Base-by-base conservation (phyloP, 1,140 invertebrate genomes). In the Hypothenemus hampei region DNA sequence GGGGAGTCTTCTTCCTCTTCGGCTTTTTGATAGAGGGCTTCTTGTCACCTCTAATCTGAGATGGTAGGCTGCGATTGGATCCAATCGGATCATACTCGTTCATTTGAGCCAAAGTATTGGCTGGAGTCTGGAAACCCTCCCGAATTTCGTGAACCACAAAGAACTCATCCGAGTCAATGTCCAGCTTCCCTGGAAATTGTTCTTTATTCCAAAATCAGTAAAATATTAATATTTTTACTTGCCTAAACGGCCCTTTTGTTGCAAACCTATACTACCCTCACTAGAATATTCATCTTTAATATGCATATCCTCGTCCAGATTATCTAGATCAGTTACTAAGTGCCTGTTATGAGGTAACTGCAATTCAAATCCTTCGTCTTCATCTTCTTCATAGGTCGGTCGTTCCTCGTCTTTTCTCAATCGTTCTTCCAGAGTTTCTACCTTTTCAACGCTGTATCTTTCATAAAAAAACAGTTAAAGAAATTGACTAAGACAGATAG, bases 111-210 rank as follows among this genome's bases (percentile, higher is more conserved):
- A 86, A 67, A 1, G 80, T 76, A 65, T 84, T 86, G 26, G 72
- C 73, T n/a, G 79, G 77, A 46, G 77, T 78, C 63, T 82, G 78
- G 62, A 89, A 86, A 35, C 85, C 86, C 68, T 89, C 85, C 57
- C 85, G 76, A 57, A 91, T 87, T 72, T 90, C 55, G 47, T 84
- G 82, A 46, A 87, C 75, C 36, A 91, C 72, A 68, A 90, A 91
- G 73, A 90, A 91, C 72, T 91, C 87, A 67, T 92, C 88, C 3
- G 88, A 87, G 64, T 90, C 82, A 49, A 90, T 87, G 73, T 90
- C 55, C 21, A 57, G 21, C 47, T 55, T 55, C 13, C 86, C 70
- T 91, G 87, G 55, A 90, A 80, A 0, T 87, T 83, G 0, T 82
- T 83, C 5, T 73, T n/a, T n/a, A n/a, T 31, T 31, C 13, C 26